Evolutionary conservation across 1,140 invertebrate species (phyloP).

Genomic region (Archivesica marissinica): DNA sequence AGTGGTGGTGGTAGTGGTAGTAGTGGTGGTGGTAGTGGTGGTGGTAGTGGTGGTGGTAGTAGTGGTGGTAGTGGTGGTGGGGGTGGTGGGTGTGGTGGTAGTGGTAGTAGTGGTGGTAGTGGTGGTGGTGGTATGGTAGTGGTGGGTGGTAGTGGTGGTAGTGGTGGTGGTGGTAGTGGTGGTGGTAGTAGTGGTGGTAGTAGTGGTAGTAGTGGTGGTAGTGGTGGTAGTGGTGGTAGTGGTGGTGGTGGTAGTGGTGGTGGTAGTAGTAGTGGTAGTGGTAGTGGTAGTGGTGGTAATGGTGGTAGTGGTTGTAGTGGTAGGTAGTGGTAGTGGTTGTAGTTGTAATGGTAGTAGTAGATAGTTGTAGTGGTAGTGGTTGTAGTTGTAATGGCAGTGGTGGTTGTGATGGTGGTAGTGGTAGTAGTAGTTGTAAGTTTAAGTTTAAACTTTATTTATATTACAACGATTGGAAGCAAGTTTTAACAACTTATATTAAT

Average conservation of each 20-base stretch:
- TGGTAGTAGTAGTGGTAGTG: conserved; percentile 23
- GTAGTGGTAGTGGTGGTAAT: conserved; percentile 40
- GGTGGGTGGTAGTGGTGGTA: conserved; percentile 39
- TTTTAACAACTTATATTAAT: too few species aligned
- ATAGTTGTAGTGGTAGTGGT: too few species aligned
- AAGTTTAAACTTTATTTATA: too few species aligned
- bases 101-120: background rate
- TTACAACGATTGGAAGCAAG: too few species aligned
- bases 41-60: conserved; percentile 47
- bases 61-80: too few species aligned
- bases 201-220: conserved; percentile 46
- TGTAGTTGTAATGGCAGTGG: too few species aligned
- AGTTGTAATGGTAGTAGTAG: conserved; percentile 48
- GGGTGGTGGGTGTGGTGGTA: too few species aligned
- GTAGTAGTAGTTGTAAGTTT: too few species aligned
- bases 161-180: conserved; percentile 52
- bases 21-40: conserved; percentile 16
- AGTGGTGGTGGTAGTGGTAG: conserved; percentile 42
- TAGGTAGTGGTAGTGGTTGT: too few species aligned
- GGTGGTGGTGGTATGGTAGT: background rate
- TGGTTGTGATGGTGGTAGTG: too few species aligned
- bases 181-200: conserved; percentile 44
- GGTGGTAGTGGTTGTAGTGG: conserved; percentile 34
- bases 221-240: conserved; percentile 50
- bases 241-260: conserved; percentile 30